Evolutionary conservation across 2,888 invertebrate genomes (phyloP).

Genomic region (Drosophila silvestris): DNA sequence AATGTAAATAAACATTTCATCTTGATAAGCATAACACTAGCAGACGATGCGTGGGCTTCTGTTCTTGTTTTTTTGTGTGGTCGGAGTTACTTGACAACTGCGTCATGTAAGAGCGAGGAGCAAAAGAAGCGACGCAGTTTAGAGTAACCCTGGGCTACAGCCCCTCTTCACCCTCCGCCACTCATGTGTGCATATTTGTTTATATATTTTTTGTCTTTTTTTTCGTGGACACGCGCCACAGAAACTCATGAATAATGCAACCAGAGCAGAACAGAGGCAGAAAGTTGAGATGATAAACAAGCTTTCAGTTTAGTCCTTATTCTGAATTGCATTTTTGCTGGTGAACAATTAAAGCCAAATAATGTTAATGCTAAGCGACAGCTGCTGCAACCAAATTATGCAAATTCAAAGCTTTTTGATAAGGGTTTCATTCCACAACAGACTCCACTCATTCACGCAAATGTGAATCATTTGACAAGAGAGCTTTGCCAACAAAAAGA

Average conservation of each 20-base stretch:
- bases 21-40: slow-evolving; percentile 57
- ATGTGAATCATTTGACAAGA: slow-evolving; percentile 19
- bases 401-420: slow-evolving; percentile 52
- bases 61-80: slow-evolving; percentile 7
- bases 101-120: slow-evolving; percentile 43
- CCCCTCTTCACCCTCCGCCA: no score
- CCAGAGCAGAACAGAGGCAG: slow-evolving; percentile 13
- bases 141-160: background rate
- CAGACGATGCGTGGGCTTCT: slow-evolving; percentile 55
- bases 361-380: slow-evolving; percentile 65
- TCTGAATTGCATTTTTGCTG: slow-evolving; percentile 18
- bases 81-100: slow-evolving; percentile 40
- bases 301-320: slow-evolving; percentile 16
- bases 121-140: slow-evolving; percentile 47
- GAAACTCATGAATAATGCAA: slow-evolving; percentile 75
- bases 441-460: slow-evolving; percentile 17
- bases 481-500: slow-evolving; percentile 23
- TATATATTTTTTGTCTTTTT: background rate
- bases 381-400: slow-evolving; percentile 66
- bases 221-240: slow-evolving; percentile 57
- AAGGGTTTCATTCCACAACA: slow-evolving; percentile 33
- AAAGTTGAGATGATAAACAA: slow-evolving; percentile 60
- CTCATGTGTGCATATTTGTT: slow-evolving; percentile 36
- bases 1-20: slow-evolving; percentile 58
- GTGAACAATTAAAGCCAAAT: slow-evolving; percentile 61